Conservation (phyloP, 1,140 invertebrate genomes). For the Cryptotermes secundus region DNA sequence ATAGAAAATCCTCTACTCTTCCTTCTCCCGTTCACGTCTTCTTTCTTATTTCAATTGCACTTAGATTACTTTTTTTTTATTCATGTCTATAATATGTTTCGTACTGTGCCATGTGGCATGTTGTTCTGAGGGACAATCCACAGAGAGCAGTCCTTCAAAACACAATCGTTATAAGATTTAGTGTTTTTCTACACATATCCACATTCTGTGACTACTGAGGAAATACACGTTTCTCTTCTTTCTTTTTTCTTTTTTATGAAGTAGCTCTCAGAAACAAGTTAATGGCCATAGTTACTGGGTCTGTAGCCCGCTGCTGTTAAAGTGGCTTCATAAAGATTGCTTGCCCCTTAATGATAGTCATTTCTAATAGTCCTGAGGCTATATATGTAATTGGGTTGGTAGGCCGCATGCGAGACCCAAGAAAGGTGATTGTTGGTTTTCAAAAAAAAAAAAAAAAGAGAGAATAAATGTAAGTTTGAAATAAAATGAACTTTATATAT, state of each 20-base stretch:
- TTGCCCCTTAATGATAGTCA: not conserved
- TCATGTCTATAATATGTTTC: not conserved
- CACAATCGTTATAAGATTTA: not conserved
- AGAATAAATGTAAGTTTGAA: not conserved
- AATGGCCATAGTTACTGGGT: not conserved
- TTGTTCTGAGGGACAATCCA: not conserved
- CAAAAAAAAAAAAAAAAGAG: not conserved
- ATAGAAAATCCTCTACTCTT: not conserved
- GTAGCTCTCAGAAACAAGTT: not conserved
- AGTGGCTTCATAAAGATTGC: not conserved
- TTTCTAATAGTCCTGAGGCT: not conserved
- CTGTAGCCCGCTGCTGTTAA: not conserved
- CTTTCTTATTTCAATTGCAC: conserved; percentile 2
- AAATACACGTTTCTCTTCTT: not conserved
- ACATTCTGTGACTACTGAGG: not conserved
- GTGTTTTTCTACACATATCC: not conserved
- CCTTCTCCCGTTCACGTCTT: not conserved
- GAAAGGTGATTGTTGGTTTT: conserved; percentile 10
- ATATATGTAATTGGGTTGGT: not conserved
- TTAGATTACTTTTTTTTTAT: not conserved
- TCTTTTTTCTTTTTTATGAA: too few species aligned
- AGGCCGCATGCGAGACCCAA: not conserved
- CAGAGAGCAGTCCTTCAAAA: not conserved
- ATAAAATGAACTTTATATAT: not conserved
- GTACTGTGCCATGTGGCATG: not conserved